Conservation (phyloP, 1,140 invertebrate genomes). For the Drosophila murphyi region DNA sequence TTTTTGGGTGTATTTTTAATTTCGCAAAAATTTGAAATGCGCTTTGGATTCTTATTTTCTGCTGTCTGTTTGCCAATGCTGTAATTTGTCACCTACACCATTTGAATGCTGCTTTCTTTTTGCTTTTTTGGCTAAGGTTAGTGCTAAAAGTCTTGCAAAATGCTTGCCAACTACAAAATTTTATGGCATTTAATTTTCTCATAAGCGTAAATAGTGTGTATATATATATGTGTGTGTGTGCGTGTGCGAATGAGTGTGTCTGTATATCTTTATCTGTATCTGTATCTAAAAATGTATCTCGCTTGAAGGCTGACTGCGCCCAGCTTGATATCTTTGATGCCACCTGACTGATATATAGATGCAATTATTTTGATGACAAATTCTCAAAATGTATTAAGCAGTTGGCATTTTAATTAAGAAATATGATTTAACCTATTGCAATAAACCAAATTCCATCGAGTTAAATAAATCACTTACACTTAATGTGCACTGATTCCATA, state of each 20-base stretch:
- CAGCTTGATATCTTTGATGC: slow-evolving; percentile 65
- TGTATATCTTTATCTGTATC: not conserved
- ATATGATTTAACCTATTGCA: slow-evolving; percentile 27
- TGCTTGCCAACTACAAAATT: slow-evolving; percentile 68
- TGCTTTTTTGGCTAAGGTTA: slow-evolving; percentile 35
- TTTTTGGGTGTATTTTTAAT: not conserved
- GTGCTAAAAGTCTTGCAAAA: slow-evolving; percentile 72
- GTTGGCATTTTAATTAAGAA: slow-evolving; percentile 53
- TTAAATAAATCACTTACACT: not conserved
- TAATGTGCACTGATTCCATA: not conserved
- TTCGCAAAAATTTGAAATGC: slow-evolving; percentile 21
- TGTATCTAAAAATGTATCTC: slow-evolving; percentile 47
- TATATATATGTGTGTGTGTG: not conserved
- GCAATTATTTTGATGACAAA: slow-evolving; percentile 72
- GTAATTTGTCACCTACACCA: slow-evolving; percentile 72
- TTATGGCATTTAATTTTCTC: slow-evolving; percentile 81
- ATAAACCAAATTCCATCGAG: slow-evolving; percentile 3
- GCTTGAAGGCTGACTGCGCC: slow-evolving; percentile 60
- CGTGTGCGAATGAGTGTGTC: not conserved
- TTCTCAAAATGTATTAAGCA: slow-evolving; percentile 48
- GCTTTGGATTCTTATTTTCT: slow-evolving; percentile 24
- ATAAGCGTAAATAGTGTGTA: slow-evolving; percentile 66
- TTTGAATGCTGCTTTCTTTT: slow-evolving; percentile 32
- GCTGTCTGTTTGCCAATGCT: slow-evolving; percentile 25
- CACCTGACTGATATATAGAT: slow-evolving; percentile 53